These are phyloP conservation scores for Perca fluviatilis DNA, from an alignment of 2,113 vertebrate species.

Conservation along the genomic window DNA sequence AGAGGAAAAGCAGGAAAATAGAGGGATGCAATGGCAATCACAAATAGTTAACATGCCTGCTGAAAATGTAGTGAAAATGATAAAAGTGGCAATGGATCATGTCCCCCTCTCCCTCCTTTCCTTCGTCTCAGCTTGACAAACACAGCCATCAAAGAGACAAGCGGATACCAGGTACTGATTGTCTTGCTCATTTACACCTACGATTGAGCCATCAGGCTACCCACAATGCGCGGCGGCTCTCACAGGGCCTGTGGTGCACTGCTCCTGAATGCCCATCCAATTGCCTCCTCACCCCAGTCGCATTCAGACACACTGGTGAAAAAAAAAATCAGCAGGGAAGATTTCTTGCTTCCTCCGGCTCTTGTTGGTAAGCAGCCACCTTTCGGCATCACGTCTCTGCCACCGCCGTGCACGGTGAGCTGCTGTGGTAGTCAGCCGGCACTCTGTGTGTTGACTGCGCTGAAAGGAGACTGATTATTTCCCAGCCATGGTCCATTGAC, in stretches of 20 bases:
- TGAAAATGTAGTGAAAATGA: constrained; percentile 43
- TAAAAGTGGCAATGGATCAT: constrained; percentile 17
- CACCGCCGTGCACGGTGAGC: background rate
- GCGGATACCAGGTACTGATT: constrained; percentile 49
- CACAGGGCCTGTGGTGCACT: background rate
- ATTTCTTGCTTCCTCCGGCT: constrained; percentile 14
- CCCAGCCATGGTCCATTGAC: constrained; percentile 53
- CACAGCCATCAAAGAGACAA: constrained; percentile 52
- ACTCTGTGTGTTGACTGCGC: constrained; percentile 35
- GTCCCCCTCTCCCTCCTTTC: background rate
- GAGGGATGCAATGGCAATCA: constrained; percentile 19
- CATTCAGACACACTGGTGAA: constrained; percentile 28
- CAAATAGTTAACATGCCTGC: constrained; percentile 43
- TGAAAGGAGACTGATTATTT: constrained; percentile 62
- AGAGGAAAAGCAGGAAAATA: constrained; percentile 6
- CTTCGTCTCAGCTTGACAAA: constrained; percentile 6
- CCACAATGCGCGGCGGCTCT: constrained; percentile 56
- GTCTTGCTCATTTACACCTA: constrained; percentile 47
- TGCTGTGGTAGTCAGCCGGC: constrained; percentile 38
- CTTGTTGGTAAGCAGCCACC: constrained; percentile 38
- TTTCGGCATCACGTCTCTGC: constrained; percentile 4
- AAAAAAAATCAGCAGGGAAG: constrained; percentile 23
- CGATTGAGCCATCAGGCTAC: constrained; percentile 63
- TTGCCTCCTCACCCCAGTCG: constrained; percentile 20
- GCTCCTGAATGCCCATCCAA: constrained; percentile 41